These are phyloP conservation scores for Varanus salvator DNA, from an alignment of 2,113 vertebrate genomes.

Conservation along the genomic window DNA sequence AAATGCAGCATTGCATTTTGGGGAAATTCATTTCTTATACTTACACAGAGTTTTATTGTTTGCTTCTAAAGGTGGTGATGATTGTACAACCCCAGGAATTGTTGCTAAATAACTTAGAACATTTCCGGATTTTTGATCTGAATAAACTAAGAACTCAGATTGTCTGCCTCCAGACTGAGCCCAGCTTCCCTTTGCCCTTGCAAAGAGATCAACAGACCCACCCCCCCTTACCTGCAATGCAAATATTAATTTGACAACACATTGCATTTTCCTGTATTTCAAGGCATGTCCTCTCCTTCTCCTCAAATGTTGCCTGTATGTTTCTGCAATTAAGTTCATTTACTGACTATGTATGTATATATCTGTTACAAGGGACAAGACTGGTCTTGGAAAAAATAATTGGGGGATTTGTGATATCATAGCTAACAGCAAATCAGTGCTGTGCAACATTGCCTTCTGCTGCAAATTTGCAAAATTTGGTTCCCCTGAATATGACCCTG, in stretches of 20 bases:
- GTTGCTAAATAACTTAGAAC: constrained; percentile 22
- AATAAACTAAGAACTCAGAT: not conserved
- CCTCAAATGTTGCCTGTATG: not conserved
- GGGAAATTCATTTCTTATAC: not conserved
- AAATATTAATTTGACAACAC: not conserved
- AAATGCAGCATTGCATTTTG: not conserved
- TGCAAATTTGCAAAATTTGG: not conserved
- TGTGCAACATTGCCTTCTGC: not conserved
- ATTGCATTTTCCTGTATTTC: not conserved
- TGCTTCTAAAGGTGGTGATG: not conserved
- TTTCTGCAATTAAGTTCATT: not conserved
- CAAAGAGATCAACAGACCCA: too few species aligned
- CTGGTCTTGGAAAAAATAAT: not conserved
- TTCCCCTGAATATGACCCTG: too few species aligned
- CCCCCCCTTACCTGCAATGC: too few species aligned
- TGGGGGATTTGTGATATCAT: not conserved
- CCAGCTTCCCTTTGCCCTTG: too few species aligned
- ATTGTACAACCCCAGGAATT: not conserved
- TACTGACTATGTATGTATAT: not conserved
- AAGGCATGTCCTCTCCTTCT: not conserved
- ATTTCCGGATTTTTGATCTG: not conserved
- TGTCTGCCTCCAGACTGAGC: not conserved
- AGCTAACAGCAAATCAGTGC: not conserved
- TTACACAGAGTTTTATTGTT: not conserved
- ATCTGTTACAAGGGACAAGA: not conserved